Evolutionary conservation across 2,113 vertebrate genomes (phyloP).

Genomic region (Malurus elegans): DNA sequence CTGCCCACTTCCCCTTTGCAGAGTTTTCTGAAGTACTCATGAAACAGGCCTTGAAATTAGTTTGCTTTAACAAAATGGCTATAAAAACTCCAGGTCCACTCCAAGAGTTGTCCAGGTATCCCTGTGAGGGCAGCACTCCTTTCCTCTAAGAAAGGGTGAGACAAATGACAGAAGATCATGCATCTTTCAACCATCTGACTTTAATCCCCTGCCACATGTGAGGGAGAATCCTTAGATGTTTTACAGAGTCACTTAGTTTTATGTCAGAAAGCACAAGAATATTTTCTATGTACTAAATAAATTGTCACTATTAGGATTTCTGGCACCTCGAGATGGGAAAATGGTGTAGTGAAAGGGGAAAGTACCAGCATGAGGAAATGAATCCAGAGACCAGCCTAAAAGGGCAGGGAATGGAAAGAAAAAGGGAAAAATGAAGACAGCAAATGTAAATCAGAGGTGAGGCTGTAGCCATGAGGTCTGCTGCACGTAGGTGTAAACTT

Average conservation of each 20-base stretch:
- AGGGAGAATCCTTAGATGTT: background rate
- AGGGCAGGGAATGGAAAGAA: constrained; percentile 16
- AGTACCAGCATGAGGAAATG: constrained; percentile 34
- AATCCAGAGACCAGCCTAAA: background rate
- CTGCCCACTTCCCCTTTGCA: background rate
- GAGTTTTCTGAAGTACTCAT: background rate
- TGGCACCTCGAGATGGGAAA: background rate
- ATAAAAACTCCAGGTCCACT: background rate
- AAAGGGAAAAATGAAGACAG: background rate
- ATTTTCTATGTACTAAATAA: background rate
- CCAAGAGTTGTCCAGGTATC: background rate
- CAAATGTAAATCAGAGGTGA: background rate
- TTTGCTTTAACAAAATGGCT: background rate
- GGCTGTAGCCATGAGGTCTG: background rate
- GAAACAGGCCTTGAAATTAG: background rate
- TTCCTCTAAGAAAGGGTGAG: background rate
- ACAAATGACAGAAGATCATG: background rate
- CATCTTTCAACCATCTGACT: background rate
- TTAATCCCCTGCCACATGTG: background rate
- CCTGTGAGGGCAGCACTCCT: background rate
- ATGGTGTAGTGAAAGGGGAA: background rate
- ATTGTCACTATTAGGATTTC: background rate
- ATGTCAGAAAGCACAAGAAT: background rate
- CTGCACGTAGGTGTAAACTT: background rate
- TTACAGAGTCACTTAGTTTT: constrained; percentile 32